phyloP scores from a whole-genome alignment of 2,888 invertebrate genomes.

The Stenurella melanura region DNA sequence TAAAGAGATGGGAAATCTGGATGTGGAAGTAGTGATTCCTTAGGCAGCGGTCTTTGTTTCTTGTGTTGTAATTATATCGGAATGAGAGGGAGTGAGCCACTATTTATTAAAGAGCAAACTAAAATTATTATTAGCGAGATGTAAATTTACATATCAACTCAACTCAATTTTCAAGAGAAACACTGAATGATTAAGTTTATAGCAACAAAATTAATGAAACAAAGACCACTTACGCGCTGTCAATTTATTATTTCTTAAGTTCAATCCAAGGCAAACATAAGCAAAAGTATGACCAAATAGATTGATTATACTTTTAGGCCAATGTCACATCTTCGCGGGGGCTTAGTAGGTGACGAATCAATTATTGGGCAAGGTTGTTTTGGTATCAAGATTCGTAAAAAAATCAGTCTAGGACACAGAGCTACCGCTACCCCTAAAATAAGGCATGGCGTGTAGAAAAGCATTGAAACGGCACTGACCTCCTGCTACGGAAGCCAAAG shows the following conservation, averaged over 20 bases:
- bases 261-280: background rate
- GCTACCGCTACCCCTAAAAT: conserved; percentile 10
- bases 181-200: no score
- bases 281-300: background rate
- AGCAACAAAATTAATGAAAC: no score
- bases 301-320: background rate
- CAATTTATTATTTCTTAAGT: background rate
- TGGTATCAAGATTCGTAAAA: conserved; percentile 3
- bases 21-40: no score
- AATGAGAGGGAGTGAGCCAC: no score
- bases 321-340: conserved; percentile 10
- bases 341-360: conserved; percentile 8
- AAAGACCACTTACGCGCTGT: background rate
- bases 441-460: conserved; percentile 31
- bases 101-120: no score
- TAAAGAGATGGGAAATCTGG: no score
- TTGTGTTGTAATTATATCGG: no score
- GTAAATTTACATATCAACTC: no score
- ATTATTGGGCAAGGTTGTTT: conserved; percentile 13
- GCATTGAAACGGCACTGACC: conserved; percentile 50
- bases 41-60: no score
- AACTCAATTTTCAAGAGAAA: no score
- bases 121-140: no score
- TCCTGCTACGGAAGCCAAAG: conserved; percentile 46
- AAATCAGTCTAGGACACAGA: conserved; percentile 30